These are phyloP conservation scores for Arvicanthis niloticus DNA, from an alignment of 2,113 vertebrate species.

Conservation along the genomic window DNA sequence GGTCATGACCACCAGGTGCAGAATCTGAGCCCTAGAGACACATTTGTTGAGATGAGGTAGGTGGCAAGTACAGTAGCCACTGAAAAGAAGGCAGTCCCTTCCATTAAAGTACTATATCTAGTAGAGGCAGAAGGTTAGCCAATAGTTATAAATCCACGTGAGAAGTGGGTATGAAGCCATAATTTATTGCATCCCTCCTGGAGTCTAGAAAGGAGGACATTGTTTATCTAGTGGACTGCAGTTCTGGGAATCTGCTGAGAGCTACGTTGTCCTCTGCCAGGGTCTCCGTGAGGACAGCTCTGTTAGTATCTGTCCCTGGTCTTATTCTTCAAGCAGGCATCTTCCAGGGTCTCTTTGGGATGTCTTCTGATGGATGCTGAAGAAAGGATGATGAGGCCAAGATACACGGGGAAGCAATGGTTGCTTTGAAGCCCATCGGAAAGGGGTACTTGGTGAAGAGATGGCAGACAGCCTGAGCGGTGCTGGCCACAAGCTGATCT, in stretches of 20 bases:
- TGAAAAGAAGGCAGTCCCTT: background rate
- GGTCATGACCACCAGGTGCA: background rate
- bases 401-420: slow-evolving; percentile 82
- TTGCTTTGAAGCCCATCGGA: slow-evolving; percentile 80
- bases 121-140: background rate
- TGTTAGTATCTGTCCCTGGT: rapidly evolving
- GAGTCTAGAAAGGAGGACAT: background rate
- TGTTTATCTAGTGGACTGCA: background rate
- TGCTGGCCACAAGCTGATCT: slow-evolving; percentile 87
- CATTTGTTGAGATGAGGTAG: background rate
- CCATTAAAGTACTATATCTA: rapidly evolving
- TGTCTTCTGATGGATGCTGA: slow-evolving; percentile 84
- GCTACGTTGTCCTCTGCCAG: rapidly evolving
- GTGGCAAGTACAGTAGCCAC: too few species aligned
- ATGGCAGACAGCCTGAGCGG: slow-evolving; percentile 84
- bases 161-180: background rate
- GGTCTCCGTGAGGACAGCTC: background rate
- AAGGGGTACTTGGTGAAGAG: slow-evolving; percentile 86
- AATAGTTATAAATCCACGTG: too few species aligned
- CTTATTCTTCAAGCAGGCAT: slow-evolving; percentile 22
- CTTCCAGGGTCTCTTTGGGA: slow-evolving; percentile 81
- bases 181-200: background rate
- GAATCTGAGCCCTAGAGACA: background rate
- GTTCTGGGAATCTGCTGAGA: background rate
- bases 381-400: slow-evolving; percentile 86